Conservation (phyloP, 2,113 vertebrate species). For the Arvicanthis niloticus region DNA sequence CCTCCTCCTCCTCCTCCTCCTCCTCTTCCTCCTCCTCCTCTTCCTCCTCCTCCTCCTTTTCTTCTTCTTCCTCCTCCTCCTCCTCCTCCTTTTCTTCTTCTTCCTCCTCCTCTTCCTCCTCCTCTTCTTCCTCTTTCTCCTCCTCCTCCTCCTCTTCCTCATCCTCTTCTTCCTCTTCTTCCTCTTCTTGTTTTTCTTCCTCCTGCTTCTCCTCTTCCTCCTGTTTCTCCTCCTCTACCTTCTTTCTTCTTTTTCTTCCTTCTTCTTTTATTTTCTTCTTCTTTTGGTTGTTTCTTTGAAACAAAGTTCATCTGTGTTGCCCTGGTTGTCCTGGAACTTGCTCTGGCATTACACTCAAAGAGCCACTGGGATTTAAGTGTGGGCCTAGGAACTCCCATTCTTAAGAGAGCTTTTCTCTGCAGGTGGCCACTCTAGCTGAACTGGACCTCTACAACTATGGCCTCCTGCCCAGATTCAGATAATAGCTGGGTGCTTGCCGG, state of each 20-base stretch:
- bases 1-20: too few species aligned
- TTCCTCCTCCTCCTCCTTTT: too few species aligned
- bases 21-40: too few species aligned
- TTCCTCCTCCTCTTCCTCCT: neutral
- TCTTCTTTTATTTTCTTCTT: neutral
- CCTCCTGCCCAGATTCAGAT: slow-evolving; percentile 81
- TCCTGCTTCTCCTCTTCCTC: too few species aligned
- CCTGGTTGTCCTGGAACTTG: neutral
- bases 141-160: too few species aligned
- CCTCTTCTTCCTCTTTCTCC: too few species aligned
- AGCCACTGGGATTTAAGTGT: neutral
- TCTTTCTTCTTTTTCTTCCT: neutral
- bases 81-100: neutral
- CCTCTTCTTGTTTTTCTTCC: too few species aligned
- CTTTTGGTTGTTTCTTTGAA: neutral
- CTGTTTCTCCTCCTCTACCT: too few species aligned
- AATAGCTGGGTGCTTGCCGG: slow-evolving; percentile 84
- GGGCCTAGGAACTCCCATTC: neutral
- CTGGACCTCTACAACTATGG: slow-evolving; percentile 75
- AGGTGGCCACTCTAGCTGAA: slow-evolving; percentile 61
- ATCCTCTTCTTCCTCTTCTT: too few species aligned
- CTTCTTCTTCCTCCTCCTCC: neutral
- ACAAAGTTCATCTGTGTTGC: neutral
- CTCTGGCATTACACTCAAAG: neutral
- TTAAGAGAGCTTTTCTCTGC: slow-evolving; percentile 34